Percentiles rank a stretch among this genome's conserved stretches.
Evolutionary conservation across 2,797 vertebrate genomes (phyloP).

Genomic region (Knipowitschia caucasica): DNA sequence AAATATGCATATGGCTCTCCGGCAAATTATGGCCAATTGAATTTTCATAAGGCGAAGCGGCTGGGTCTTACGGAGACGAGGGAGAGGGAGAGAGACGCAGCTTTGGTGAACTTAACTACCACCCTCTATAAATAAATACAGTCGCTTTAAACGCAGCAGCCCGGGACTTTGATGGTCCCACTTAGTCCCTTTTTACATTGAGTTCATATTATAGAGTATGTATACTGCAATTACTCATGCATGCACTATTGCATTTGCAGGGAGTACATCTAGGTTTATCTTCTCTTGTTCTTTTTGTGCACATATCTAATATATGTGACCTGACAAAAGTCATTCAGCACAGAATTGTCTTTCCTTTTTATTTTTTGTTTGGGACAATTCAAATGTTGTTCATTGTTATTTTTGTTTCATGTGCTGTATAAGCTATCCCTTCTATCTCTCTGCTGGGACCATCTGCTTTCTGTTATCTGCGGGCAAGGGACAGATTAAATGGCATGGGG

Average conservation of each 20-base stretch:
- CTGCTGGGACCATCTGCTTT: slow-evolving; percentile 69
- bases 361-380: not conserved
- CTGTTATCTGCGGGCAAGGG: slow-evolving; percentile 65
- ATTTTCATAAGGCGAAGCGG: slow-evolving; percentile 72
- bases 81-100: slow-evolving; percentile 26
- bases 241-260: not conserved
- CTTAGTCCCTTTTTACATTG: slow-evolving; percentile 40
- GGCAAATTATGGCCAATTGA: slow-evolving; percentile 73
- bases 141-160: slow-evolving; percentile 56
- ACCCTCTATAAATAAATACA: slow-evolving; percentile 70
- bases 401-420: slow-evolving; percentile 49
- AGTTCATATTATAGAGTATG: slow-evolving; percentile 39
- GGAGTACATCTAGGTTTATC: not conserved
- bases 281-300: not conserved
- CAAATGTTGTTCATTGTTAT: slow-evolving; percentile 28
- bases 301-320: not conserved
- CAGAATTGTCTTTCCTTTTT: not conserved
- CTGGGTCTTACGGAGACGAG: slow-evolving; percentile 39
- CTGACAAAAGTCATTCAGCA: not conserved
- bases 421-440: slow-evolving; percentile 51
- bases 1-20: slow-evolving; percentile 73
- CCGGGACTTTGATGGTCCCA: slow-evolving; percentile 54
- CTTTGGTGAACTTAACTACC: slow-evolving; percentile 62
- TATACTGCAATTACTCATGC: slow-evolving; percentile 19
- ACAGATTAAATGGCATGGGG: slow-evolving; percentile 73